These are phyloP conservation scores for Melinopterus prodromus DNA, from an alignment of 2,888 invertebrate genomes.

Conservation along the genomic window DNA sequence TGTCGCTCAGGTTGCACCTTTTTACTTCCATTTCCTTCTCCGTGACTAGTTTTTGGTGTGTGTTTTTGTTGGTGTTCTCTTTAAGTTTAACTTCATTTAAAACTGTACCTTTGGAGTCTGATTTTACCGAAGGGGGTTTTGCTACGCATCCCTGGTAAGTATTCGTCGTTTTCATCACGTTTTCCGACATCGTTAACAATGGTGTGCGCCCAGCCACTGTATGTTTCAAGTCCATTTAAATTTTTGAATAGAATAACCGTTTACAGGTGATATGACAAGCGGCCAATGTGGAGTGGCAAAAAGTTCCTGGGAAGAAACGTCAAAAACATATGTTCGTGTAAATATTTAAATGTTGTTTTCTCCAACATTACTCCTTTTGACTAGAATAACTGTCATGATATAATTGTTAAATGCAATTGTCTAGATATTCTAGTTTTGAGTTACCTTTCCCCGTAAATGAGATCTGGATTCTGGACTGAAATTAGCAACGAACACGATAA, in stretches of 20 bases:
- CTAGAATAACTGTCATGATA: too few species aligned
- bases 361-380: too few species aligned
- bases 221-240: not conserved
- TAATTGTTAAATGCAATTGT: too few species aligned
- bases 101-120: not conserved
- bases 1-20: not conserved
- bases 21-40: slow-evolving; percentile 13
- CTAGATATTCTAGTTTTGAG: too few species aligned
- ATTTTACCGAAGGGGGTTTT: not conserved
- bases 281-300: not conserved
- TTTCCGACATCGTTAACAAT: not conserved
- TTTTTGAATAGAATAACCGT: not conserved
- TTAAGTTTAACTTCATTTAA: slow-evolving; percentile 13
- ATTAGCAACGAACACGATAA: not conserved
- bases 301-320: not conserved
- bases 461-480: not conserved
- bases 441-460: not conserved
- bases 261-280: not conserved
- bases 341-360: not conserved
- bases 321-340: not conserved
- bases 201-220: not conserved
- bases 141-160: not conserved
- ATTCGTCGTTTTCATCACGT: not conserved
- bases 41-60: not conserved
- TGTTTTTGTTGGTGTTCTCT: slow-evolving; percentile 7